phyloP scores from a whole-genome alignment of 2,888 invertebrate species.

The Euclidia mi region DNA sequence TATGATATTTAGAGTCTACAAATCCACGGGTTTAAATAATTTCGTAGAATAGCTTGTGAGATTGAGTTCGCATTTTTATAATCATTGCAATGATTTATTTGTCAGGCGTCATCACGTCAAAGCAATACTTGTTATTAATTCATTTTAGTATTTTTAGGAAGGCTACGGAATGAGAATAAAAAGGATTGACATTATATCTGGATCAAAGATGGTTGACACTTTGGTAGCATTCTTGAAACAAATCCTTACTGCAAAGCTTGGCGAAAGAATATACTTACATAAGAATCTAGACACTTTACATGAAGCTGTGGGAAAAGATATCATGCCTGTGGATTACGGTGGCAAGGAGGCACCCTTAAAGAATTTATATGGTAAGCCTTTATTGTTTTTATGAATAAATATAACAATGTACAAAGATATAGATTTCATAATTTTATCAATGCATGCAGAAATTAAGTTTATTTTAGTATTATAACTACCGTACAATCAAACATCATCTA shows the following conservation, averaged over 20 bases:
- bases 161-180: conserved; percentile 72
- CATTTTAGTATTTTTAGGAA: conserved; percentile 64
- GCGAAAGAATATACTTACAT: conserved; percentile 60
- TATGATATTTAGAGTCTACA: too few species aligned
- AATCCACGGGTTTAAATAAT: too few species aligned
- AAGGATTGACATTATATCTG: conserved; percentile 66
- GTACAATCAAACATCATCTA: too few species aligned
- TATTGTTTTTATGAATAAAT: too few species aligned
- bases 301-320: conserved; percentile 58
- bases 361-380: conserved; percentile 63
- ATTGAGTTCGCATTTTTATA: too few species aligned
- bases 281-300: conserved; percentile 58
- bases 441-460: too few species aligned
- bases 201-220: conserved; percentile 65
- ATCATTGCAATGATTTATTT: too few species aligned
- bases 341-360: conserved; percentile 64
- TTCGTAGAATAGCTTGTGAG: too few species aligned
- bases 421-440: too few species aligned
- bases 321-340: conserved; percentile 74
- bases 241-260: conserved; percentile 67
- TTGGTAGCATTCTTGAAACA: conserved; percentile 66
- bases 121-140: not conserved
- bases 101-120: too few species aligned
- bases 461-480: too few species aligned
- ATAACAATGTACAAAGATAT: too few species aligned